Evolutionary conservation across 2,888 invertebrate genomes (phyloP).

Genomic region (Argyresthia albistria): DNA sequence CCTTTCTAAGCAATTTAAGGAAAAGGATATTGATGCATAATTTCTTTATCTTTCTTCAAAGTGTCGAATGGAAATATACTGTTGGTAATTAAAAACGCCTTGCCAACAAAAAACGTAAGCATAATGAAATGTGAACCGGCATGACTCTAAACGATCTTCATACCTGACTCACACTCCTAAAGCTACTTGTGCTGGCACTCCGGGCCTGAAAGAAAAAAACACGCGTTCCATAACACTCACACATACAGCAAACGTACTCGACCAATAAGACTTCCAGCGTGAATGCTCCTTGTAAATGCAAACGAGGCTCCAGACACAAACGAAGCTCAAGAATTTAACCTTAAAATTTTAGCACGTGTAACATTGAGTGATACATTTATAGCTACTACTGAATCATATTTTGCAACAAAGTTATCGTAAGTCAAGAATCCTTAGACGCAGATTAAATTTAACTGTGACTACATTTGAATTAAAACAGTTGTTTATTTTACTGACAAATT

Average conservation of each 20-base stretch:
- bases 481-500: no score
- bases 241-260: constrained; percentile 33
- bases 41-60: no score
- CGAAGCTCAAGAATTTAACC: background rate
- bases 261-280: constrained; percentile 53
- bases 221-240: constrained; percentile 68
- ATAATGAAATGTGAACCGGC: constrained; percentile 5
- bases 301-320: background rate
- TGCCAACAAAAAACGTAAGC: background rate
- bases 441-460: no score
- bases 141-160: constrained; percentile 25
- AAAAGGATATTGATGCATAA: no score
- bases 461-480: no score
- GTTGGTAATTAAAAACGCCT: background rate
- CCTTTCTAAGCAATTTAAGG: no score
- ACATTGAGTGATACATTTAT: background rate
- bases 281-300: background rate
- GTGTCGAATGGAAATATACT: background rate
- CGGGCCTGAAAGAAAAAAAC: constrained; percentile 83
- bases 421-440: no score
- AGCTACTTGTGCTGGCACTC: constrained; percentile 91
- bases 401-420: no score
- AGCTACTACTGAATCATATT: background rate
- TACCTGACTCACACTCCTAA: constrained; percentile 93
- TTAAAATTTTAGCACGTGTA: background rate